Conservation (phyloP, 2,113 vertebrate species). For the Bos indicus region DNA sequence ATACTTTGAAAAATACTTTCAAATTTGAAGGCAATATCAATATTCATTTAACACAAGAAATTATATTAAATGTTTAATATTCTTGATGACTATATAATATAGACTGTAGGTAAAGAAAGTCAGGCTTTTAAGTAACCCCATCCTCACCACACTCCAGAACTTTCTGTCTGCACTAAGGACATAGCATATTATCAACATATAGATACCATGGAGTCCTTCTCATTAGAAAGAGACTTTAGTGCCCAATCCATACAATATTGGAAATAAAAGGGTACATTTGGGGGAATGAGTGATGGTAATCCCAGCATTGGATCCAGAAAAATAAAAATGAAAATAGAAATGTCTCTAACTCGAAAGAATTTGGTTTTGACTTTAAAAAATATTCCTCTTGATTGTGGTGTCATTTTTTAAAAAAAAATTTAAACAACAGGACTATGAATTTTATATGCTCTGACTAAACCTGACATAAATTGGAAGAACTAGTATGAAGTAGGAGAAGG, state of each 20-base stretch:
- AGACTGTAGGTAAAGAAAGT: neutral
- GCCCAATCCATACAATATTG: neutral
- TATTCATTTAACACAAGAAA: neutral
- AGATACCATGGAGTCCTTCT: neutral
- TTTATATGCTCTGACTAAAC: neutral
- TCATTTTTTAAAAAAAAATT: rapidly evolving
- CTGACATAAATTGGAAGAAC: neutral
- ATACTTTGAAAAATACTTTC: too few relatives aligned
- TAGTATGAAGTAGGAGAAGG: too few relatives aligned
- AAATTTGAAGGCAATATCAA: neutral
- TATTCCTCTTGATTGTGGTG: neutral
- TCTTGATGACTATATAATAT: neutral
- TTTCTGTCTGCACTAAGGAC: neutral
- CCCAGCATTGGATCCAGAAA: neutral
- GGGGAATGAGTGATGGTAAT: neutral
- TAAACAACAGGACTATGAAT: neutral
- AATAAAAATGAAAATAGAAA: neutral
- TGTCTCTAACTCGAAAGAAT: neutral
- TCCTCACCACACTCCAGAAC: neutral
- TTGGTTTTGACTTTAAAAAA: neutral
- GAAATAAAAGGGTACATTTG: neutral
- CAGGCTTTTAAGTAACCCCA: neutral
- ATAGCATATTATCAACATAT: neutral
- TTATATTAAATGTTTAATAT: neutral
- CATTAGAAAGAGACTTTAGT: neutral